Evolutionary conservation across 2,797 vertebrate species (phyloP).

Genomic region (Etheostoma nigrum): DNA sequence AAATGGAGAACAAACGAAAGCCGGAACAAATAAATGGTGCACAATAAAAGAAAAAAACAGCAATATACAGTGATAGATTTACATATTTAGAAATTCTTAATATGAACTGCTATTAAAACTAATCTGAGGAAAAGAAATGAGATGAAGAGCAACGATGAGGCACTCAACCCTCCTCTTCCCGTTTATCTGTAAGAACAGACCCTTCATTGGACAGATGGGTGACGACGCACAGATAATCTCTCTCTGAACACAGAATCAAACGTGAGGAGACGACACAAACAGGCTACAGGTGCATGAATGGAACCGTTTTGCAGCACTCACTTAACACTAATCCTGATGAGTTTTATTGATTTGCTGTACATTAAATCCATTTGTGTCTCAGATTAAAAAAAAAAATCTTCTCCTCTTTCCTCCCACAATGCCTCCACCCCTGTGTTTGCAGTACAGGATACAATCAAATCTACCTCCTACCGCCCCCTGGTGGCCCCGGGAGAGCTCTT

Average conservation of each 20-base stretch:
- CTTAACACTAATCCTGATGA: background rate
- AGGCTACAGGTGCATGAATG: slow-evolving; percentile 32
- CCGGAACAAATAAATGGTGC: slow-evolving; percentile 53
- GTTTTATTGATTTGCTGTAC: background rate
- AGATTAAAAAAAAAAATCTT: background rate
- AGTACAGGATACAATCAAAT: slow-evolving; percentile 29
- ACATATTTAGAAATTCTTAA: slow-evolving; percentile 76
- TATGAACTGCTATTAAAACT: slow-evolving; percentile 70
- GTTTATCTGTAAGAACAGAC: slow-evolving; percentile 35
- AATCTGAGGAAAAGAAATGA: slow-evolving; percentile 57
- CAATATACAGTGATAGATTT: slow-evolving; percentile 84
- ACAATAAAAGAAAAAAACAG: slow-evolving; percentile 62
- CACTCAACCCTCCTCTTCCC: slow-evolving; percentile 50
- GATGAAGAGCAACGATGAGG: slow-evolving; percentile 45
- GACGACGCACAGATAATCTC: slow-evolving; percentile 28
- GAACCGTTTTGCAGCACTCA: slow-evolving; percentile 9
- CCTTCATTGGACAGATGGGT: slow-evolving; percentile 60
- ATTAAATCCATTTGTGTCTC: background rate
- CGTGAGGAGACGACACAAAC: slow-evolving; percentile 12
- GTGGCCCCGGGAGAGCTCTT: slow-evolving; percentile 35
- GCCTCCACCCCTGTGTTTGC: background rate
- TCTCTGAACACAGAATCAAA: slow-evolving; percentile 1
- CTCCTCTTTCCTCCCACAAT: background rate
- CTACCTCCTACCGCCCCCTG: slow-evolving; percentile 47
- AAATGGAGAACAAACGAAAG: slow-evolving; percentile 47